phyloP scores from a whole-genome alignment of 2,888 invertebrate genomes.

The Trissoscelio sp. region DNA sequence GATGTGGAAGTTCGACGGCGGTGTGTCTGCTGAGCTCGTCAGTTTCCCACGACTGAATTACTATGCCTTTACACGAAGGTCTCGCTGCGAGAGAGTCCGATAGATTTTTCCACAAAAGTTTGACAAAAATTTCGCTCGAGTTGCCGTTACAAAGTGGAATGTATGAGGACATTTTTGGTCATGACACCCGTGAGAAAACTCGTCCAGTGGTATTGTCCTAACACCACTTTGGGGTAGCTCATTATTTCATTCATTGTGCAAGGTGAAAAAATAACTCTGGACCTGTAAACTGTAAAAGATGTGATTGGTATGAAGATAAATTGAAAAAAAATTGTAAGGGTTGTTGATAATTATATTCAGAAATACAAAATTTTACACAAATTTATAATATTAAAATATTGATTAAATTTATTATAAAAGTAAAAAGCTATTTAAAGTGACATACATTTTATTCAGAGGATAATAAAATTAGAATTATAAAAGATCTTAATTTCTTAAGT shows the following conservation, averaged over 20 bases:
- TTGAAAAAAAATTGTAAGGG: too few relatives aligned
- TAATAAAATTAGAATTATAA: too few relatives aligned
- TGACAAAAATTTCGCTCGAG: slow-evolving; percentile 47
- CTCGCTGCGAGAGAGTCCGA: slow-evolving; percentile 45
- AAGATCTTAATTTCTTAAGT: too few relatives aligned
- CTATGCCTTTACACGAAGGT: slow-evolving; percentile 76
- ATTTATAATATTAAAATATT: too few relatives aligned
- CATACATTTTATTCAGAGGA: too few relatives aligned
- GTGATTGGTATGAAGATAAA: too few relatives aligned
- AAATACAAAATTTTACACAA: too few relatives aligned
- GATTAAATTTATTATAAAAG: too few relatives aligned
- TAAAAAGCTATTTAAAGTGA: too few relatives aligned
- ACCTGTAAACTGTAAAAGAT: too few relatives aligned
- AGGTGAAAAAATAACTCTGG: neutral
- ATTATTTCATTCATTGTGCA: slow-evolving; percentile 9
- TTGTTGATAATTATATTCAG: too few relatives aligned
- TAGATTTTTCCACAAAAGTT: slow-evolving; percentile 57
- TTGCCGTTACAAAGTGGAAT: slow-evolving; percentile 42
- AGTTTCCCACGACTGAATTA: slow-evolving; percentile 78
- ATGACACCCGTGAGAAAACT: slow-evolving; percentile 59
- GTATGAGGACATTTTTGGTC: slow-evolving; percentile 38
- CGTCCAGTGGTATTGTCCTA: slow-evolving; percentile 19
- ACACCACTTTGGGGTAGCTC: slow-evolving; percentile 30
- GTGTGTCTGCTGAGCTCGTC: slow-evolving; percentile 69
- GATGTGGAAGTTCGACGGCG: slow-evolving; percentile 75